These are phyloP conservation scores for Telmatherina bonti DNA, from an alignment of 2,797 vertebrate species.

Conservation along the genomic window DNA sequence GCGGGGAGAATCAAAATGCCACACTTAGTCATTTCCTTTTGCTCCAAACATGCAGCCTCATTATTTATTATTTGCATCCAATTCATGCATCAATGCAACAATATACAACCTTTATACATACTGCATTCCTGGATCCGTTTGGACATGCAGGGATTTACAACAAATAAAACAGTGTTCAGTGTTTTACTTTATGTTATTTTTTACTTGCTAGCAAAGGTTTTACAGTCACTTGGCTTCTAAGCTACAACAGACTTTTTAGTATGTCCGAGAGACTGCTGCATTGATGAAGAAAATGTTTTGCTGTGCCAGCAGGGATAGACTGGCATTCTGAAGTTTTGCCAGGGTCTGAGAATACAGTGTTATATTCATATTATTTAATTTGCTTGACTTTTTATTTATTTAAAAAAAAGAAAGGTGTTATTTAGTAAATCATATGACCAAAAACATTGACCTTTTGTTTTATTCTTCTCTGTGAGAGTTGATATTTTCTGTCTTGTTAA, in stretches of 20 bases:
- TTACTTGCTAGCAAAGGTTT: not conserved
- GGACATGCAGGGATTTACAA: not conserved
- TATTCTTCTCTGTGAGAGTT: constrained; percentile 23
- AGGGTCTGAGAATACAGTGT: constrained; percentile 18
- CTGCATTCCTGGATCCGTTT: not conserved
- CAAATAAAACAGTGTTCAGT: not conserved
- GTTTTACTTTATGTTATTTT: not conserved
- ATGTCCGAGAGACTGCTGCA: constrained; percentile 8
- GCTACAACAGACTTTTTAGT: not conserved
- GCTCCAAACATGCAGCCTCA: not conserved
- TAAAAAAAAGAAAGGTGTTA: not conserved
- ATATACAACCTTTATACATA: not conserved
- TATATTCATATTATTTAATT: constrained; percentile 15
- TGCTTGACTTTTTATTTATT: constrained; percentile 1
- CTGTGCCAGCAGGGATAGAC: constrained; percentile 17
- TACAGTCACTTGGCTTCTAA: not conserved
- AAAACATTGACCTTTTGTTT: constrained; percentile 1
- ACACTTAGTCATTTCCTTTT: not conserved
- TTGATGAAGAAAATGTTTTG: constrained; percentile 23
- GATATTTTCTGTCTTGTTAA: constrained; percentile 30
- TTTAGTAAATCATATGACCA: not conserved
- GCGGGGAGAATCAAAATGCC: not conserved
- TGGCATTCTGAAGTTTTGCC: constrained; percentile 4
- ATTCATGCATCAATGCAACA: not conserved
- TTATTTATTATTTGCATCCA: not conserved